Evolutionary conservation across 2,113 vertebrate genomes (phyloP).

Genomic region (Brachypodius melanocephalos): DNA sequence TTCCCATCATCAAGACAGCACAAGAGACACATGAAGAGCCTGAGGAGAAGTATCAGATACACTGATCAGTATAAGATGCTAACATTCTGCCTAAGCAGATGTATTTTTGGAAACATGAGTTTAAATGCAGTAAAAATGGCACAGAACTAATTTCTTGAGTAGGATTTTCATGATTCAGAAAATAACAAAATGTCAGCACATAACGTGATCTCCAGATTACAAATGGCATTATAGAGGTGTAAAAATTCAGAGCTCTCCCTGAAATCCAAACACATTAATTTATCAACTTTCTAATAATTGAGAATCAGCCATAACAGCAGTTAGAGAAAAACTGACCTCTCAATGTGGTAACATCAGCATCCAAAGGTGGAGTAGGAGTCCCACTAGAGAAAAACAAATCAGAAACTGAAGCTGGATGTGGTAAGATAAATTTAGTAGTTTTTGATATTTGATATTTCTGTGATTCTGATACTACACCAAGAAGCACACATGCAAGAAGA

Average conservation of each 20-base stretch:
- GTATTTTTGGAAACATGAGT: neutral
- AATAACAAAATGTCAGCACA: neutral
- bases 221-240: neutral
- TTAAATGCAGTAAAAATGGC: neutral
- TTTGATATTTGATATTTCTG: neutral
- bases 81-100: neutral
- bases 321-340: conserved; percentile 67
- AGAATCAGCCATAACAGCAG: neutral
- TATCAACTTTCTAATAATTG: neutral
- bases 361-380: conserved; percentile 46
- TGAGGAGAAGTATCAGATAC: neutral
- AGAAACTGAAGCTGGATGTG: neutral
- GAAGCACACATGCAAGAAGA: neutral
- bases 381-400: conserved; percentile 50
- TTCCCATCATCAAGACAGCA: neutral
- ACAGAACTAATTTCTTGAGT: neutral
- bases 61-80: neutral
- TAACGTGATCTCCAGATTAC: neutral
- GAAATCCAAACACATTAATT: neutral
- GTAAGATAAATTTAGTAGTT: neutral
- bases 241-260: neutral
- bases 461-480: neutral
- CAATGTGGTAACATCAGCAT: conserved; percentile 56
- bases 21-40: neutral
- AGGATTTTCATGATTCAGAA: neutral